Conservation (phyloP, 2,888 invertebrate genomes). For the Orthosia incerta region DNA sequence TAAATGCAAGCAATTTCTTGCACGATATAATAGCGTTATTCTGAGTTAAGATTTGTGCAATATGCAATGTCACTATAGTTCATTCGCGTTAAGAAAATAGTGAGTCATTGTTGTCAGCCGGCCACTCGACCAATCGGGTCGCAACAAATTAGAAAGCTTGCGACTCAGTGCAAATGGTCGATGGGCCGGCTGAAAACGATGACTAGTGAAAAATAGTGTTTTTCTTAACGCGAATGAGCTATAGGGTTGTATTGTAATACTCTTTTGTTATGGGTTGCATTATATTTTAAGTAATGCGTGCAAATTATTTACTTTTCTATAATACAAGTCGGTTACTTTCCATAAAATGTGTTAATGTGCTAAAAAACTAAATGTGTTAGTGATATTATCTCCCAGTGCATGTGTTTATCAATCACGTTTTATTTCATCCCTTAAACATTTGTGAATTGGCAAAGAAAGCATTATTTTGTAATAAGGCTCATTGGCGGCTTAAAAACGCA, state of each 20-base stretch:
- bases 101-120: too few relatives aligned
- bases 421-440: slow-evolving; percentile 21
- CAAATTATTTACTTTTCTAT: too few relatives aligned
- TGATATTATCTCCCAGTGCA: slow-evolving; percentile 5
- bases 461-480: slow-evolving; percentile 43
- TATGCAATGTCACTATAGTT: background rate
- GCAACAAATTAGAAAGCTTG: too few relatives aligned
- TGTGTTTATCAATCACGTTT: background rate
- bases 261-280: background rate
- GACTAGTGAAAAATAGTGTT: background rate
- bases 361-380: background rate
- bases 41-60: background rate
- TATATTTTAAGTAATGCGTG: background rate
- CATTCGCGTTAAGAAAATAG: too few relatives aligned
- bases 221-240: too few relatives aligned
- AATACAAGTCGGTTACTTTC: background rate
- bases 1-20: background rate
- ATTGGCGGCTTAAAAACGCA: slow-evolving; percentile 39
- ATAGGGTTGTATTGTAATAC: slow-evolving; percentile 5
- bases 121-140: too few relatives aligned
- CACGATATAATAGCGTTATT: background rate
- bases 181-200: too few relatives aligned
- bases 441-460: slow-evolving; percentile 37
- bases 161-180: too few relatives aligned
- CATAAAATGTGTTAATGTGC: too few relatives aligned